These are phyloP conservation scores for Zaprionus vittiger DNA, from an alignment of 1,140 invertebrate genomes.

Conservation along the genomic window DNA sequence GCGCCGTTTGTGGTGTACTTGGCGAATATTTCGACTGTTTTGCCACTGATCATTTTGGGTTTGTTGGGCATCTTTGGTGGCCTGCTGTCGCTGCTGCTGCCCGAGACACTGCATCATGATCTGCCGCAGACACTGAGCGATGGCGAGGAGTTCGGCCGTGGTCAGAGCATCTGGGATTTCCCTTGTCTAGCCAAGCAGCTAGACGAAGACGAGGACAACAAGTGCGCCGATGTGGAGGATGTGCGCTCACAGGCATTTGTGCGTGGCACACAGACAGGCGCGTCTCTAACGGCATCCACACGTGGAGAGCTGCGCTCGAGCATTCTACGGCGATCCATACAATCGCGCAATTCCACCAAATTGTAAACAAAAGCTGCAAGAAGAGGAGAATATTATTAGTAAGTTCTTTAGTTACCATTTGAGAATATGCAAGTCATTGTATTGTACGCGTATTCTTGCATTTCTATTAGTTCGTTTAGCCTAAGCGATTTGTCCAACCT, in stretches of 20 bases:
- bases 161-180: slow-evolving; percentile 91
- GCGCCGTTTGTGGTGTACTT: slow-evolving; percentile 93
- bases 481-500: slow-evolving; percentile 27
- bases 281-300: slow-evolving; percentile 86
- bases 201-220: slow-evolving; percentile 54
- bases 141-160: slow-evolving; percentile 92
- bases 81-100: slow-evolving; percentile 89
- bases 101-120: slow-evolving; percentile 93
- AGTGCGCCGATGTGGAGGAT: slow-evolving; percentile 69
- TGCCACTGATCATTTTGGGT: slow-evolving; percentile 92
- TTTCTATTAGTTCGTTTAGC: slow-evolving; percentile 46
- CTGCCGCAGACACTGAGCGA: slow-evolving; percentile 93
- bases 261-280: slow-evolving; percentile 82
- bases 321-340: slow-evolving; percentile 86
- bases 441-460: slow-evolving; percentile 28
- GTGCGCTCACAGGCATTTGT: slow-evolving; percentile 72
- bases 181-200: slow-evolving; percentile 87
- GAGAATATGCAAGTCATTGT: not conserved
- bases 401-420: slow-evolving; percentile 1
- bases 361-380: slow-evolving; percentile 37
- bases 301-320: slow-evolving; percentile 89
- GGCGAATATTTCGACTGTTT: slow-evolving; percentile 87
- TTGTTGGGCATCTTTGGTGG: slow-evolving; percentile 90
- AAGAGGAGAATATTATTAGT: not conserved
- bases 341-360: slow-evolving; percentile 74